Evolutionary conservation across 2,888 invertebrate genomes (phyloP).

Genomic region (Orthosia gothica): DNA sequence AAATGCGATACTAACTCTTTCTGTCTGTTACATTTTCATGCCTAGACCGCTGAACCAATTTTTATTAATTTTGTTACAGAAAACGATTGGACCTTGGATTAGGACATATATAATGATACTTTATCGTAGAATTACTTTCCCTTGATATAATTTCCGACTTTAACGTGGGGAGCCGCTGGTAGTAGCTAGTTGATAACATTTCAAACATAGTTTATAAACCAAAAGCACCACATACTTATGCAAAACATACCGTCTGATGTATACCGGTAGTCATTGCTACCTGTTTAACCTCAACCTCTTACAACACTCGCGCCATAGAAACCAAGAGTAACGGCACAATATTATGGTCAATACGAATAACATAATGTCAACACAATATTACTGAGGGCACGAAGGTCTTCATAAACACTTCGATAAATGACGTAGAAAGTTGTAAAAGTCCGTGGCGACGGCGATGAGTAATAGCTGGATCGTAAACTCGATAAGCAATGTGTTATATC

Average conservation of each 20-base stretch:
- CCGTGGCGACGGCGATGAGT: background rate
- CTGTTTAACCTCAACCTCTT: slow-evolving; percentile 47
- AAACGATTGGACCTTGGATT: too few species aligned
- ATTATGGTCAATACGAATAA: slow-evolving; percentile 46
- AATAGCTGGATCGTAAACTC: background rate
- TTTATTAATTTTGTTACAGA: too few species aligned
- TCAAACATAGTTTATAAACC: background rate
- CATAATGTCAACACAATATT: slow-evolving; percentile 56
- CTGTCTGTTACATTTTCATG: too few species aligned
- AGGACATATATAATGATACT: too few species aligned
- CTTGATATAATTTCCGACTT: too few species aligned
- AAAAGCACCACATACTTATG: slow-evolving; percentile 12
- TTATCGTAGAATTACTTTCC: too few species aligned
- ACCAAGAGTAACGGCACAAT: slow-evolving; percentile 32
- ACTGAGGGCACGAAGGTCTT: slow-evolving; percentile 46
- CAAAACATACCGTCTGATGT: slow-evolving; percentile 14
- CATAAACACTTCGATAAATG: slow-evolving; percentile 51
- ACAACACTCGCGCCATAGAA: slow-evolving; percentile 25
- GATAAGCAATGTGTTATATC: background rate
- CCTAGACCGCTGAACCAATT: too few species aligned
- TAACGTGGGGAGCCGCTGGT: too few species aligned
- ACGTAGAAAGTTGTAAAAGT: slow-evolving; percentile 42
- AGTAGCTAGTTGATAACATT: too few species aligned
- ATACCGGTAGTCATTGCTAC: slow-evolving; percentile 32
- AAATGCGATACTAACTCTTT: too few species aligned